Conservation (phyloP, 2,797 vertebrate species). For the Myotis myotis region DNA sequence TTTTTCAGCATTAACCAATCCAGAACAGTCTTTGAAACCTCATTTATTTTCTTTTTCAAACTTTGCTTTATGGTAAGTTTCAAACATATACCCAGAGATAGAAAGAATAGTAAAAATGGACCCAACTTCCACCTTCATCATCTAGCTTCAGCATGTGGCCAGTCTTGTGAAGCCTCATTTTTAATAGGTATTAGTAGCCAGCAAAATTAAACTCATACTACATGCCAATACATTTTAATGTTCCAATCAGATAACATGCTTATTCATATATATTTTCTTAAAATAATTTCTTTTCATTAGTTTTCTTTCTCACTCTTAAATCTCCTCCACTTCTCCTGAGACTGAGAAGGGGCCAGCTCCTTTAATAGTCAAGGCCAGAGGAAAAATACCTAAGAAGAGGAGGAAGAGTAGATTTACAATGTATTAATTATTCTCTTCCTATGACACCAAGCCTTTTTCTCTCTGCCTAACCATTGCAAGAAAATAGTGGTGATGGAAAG, state of each 20-base stretch:
- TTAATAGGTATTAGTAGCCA: neutral
- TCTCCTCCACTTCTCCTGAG: neutral
- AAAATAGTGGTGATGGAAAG: neutral
- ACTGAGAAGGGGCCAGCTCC: neutral
- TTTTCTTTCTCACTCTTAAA: slow-evolving; percentile 6
- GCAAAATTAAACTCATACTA: neutral
- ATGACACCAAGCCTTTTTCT: neutral
- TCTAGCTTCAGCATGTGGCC: neutral
- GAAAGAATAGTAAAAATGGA: slow-evolving; percentile 17
- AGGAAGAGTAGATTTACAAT: neutral
- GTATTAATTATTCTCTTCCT: neutral
- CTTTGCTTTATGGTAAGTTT: neutral
- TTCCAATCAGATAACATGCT: neutral
- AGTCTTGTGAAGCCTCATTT: neutral
- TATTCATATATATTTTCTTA: neutral
- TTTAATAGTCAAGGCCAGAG: neutral
- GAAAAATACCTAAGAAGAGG: neutral
- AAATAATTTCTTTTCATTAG: slow-evolving; percentile 26
- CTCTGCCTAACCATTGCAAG: neutral
- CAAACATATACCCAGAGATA: neutral
- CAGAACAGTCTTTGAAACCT: neutral
- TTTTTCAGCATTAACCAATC: neutral
- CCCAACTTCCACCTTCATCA: neutral
- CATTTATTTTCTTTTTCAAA: slow-evolving; percentile 5
- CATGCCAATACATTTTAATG: neutral